Evolutionary conservation across 2,888 invertebrate species (phyloP), one percentile per base, ranked within the genome.

Genomic region (Hedychridium roseum): DNA sequence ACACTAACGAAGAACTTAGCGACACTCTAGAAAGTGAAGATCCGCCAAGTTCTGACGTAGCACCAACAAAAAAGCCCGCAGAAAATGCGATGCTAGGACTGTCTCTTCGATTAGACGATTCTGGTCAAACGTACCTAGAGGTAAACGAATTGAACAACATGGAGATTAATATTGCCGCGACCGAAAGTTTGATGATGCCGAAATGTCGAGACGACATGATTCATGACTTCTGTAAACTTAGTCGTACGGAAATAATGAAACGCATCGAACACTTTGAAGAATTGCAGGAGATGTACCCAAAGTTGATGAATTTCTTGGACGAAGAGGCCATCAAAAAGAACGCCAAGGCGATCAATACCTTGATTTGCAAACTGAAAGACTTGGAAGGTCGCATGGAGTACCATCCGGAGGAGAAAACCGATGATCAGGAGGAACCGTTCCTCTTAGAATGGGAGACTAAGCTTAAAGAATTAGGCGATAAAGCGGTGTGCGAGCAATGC

Each of bases 401-500:
- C 4, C 16, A 31, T 28, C 18, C n/a, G n/a, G n/a, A 12, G 2
- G 27, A 60, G 3, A 28, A 40, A 3, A 1, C 9, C 0, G 38
- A 28, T 1, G 20, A 50, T 1, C n/a, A 18, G 6, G 53, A 56
- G 2, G 4, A 14, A 5, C 21, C 12, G 3, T 42, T 61, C 4
- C 43, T 49, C 5, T n/a, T n/a, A n/a, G 59, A 64, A 3, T 73
- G 71, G 67, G 70, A 69, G 40, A 36, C 20, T 2, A 52, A 57
- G 2, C 17, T 54, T 12, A 5, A 20, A 7, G 12, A 45, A 11
- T 7, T 1, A 1, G 1, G 11, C 11, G 43, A 47, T n/a, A 15
- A 20, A 9, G 32, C 18, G 1, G 40, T 11, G 1, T 77, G 76
- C 39, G 34, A 31, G 1, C 53, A 20, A 3, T 77, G 78, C 21